Percentiles rank a stretch among this genome's conserved stretches.
phyloP scores from a whole-genome alignment of 2,113 vertebrate genomes.

The Aphyosemion australe region DNA sequence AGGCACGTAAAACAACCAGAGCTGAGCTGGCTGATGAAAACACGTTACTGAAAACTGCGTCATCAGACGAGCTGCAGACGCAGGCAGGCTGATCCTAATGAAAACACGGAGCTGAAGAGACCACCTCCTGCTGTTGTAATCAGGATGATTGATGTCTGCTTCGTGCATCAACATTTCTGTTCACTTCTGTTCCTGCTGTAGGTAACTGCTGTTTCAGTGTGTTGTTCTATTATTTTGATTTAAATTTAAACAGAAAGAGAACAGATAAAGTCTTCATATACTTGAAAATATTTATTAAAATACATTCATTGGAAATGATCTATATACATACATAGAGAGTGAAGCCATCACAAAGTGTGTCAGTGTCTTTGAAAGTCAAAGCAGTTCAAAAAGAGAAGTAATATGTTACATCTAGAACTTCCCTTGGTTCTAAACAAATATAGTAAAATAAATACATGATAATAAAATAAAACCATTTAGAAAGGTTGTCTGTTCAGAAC shows the following conservation, averaged over 20 bases:
- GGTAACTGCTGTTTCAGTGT: too few relatives aligned
- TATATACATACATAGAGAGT: conserved; percentile 39
- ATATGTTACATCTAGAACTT: conserved; percentile 47
- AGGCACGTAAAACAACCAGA: neutral
- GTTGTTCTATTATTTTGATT: neutral
- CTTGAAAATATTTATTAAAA: conserved; percentile 79
- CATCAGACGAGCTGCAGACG: conserved; percentile 1
- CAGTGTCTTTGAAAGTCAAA: conserved; percentile 56
- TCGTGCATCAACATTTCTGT: neutral
- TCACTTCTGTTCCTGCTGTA: too few relatives aligned
- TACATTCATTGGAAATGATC: conserved; percentile 60
- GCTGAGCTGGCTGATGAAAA: conserved; percentile 8
- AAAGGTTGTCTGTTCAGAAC: conserved; percentile 43
- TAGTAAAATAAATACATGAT: conserved; percentile 45
- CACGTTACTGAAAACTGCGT: conserved; percentile 38
- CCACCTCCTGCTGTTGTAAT: neutral
- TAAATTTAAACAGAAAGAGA: neutral
- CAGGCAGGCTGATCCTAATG: neutral
- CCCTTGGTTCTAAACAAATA: conserved; percentile 62
- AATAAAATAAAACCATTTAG: conserved; percentile 59
- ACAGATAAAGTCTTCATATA: conserved; percentile 36
- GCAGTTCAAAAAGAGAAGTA: conserved; percentile 54
- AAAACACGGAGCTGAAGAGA: conserved; percentile 9
- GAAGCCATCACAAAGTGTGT: conserved; percentile 62
- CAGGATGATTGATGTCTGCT: neutral